Evolutionary conservation across 2,113 vertebrate genomes (phyloP).

Genomic region (Lontra canadensis): DNA sequence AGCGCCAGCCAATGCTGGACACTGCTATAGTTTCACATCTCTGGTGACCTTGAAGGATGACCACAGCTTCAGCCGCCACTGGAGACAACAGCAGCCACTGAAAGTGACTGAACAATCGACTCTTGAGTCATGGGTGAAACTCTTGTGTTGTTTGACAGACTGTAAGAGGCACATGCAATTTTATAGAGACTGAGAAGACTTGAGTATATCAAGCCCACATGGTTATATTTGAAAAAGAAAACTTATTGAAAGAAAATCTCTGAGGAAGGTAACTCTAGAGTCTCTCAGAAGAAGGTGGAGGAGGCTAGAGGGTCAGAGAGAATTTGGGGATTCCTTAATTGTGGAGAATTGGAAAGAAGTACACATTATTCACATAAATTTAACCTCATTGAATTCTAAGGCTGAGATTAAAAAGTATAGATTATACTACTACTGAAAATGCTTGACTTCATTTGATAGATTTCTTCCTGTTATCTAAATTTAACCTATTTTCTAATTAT

Average conservation of each 20-base stretch:
- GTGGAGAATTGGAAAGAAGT: neutral
- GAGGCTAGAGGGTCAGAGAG: fast-evolving
- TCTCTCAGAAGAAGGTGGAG: neutral
- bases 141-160: neutral
- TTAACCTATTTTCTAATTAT: neutral
- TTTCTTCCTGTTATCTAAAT: neutral
- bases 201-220: neutral
- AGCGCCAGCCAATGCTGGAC: neutral
- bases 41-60: neutral
- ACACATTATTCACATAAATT: neutral
- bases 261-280: neutral
- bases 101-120: neutral
- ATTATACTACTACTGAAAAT: neutral
- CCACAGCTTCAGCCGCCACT: neutral
- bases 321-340: neutral
- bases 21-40: neutral
- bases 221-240: neutral
- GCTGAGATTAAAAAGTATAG: neutral
- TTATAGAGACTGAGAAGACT: neutral
- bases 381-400: neutral
- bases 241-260: neutral
- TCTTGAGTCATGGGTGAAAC: neutral
- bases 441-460: neutral
- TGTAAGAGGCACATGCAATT: neutral
- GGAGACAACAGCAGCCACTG: neutral